Percentiles rank a stretch among this genome's conserved stretches.
These are phyloP conservation scores for Antechinus stuartii DNA, from an alignment of 2,113 vertebrate genomes.

Conservation along the genomic window DNA sequence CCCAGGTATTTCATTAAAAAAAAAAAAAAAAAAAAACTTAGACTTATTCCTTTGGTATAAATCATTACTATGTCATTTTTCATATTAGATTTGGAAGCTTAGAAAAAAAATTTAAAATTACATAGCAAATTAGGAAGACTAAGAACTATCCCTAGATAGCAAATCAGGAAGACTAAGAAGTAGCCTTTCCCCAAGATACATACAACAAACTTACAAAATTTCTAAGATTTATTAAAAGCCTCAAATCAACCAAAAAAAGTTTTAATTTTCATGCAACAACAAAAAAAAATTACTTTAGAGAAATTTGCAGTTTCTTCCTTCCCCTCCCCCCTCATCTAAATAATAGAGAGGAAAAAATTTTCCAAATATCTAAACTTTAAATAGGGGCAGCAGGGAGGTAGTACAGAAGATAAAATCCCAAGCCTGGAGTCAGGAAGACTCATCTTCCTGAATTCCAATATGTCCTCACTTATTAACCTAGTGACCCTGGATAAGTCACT, in stretches of 20 bases:
- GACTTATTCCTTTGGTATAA: neutral
- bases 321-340: neutral
- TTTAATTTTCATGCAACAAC: neutral
- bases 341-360: neutral
- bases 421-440: neutral
- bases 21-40: neutral
- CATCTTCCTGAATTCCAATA: neutral
- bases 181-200: slow-evolving; percentile 27
- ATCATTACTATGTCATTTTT: slow-evolving; percentile 20
- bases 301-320: neutral
- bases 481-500: neutral
- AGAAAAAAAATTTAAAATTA: slow-evolving; percentile 36
- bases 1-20: neutral
- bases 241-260: neutral
- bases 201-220: neutral
- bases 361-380: neutral
- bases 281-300: no score
- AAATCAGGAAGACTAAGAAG: slow-evolving; percentile 22
- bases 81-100: slow-evolving; percentile 40
- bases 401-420: neutral
- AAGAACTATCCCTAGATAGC: neutral
- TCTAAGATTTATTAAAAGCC: neutral
- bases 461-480: neutral
- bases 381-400: neutral
- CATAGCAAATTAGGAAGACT: slow-evolving; percentile 18